Evolutionary conservation across 1,140 invertebrate species (phyloP).

Genomic region (Oreohelix idahoensis): DNA sequence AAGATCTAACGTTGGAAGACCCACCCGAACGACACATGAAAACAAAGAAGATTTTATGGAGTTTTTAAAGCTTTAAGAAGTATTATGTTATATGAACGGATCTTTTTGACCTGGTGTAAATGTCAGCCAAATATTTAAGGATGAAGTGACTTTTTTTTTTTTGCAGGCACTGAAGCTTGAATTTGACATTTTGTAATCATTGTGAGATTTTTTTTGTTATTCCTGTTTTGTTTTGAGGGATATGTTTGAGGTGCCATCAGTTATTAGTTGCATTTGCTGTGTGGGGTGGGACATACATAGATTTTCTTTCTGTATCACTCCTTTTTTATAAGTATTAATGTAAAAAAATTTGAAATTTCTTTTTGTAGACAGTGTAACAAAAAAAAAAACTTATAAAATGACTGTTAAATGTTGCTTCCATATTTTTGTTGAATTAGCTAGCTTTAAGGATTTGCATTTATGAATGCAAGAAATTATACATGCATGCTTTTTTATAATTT

Average conservation of each 20-base stretch:
- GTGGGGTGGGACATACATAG: too few relatives aligned
- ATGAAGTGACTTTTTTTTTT: not conserved
- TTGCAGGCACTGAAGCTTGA: not conserved
- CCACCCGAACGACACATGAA: conserved; percentile 72
- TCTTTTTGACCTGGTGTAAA: not conserved
- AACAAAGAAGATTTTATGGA: conserved; percentile 75
- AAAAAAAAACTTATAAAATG: too few relatives aligned
- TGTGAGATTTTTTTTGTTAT: not conserved
- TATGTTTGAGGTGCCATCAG: not conserved
- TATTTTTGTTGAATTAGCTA: too few relatives aligned
- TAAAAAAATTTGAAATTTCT: too few relatives aligned
- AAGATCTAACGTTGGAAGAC: conserved; percentile 72
- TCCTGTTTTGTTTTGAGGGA: not conserved
- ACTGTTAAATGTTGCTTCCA: too few relatives aligned
- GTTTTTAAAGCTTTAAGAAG: conserved; percentile 51
- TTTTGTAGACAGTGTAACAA: too few relatives aligned
- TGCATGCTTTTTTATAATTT: too few relatives aligned
- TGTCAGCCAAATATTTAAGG: too few relatives aligned
- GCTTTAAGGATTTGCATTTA: too few relatives aligned
- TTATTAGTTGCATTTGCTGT: not conserved
- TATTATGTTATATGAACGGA: not conserved
- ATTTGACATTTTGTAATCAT: not conserved
- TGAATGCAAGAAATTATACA: too few relatives aligned
- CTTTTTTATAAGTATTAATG: too few relatives aligned
- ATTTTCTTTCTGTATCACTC: too few relatives aligned